A percentile compares a stretch with the other conserved stretches of the same genome.
These are phyloP conservation scores for Drosophila gaucha DNA, from an alignment of 2,888 invertebrate species.

Conservation along the genomic window DNA sequence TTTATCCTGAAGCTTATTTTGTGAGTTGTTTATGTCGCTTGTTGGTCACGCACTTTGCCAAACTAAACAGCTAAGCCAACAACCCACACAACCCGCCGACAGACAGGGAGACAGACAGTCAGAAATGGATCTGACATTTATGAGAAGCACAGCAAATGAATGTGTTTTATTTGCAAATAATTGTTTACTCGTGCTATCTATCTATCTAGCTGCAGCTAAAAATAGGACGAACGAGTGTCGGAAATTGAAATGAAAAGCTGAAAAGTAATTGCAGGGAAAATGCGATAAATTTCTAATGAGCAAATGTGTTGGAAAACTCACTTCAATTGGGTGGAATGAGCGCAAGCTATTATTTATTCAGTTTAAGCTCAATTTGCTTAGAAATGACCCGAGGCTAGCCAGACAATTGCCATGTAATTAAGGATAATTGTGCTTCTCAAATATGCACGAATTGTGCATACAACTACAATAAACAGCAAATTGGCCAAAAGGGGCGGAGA, in stretches of 20 bases:
- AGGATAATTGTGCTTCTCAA: constrained; percentile 60
- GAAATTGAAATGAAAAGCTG: constrained; percentile 5
- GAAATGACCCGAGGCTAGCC: constrained; percentile 2
- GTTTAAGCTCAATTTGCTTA: constrained; percentile 16
- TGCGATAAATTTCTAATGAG: neutral
- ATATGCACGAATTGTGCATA: constrained; percentile 61
- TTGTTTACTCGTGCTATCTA: constrained; percentile 15
- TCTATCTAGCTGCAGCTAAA: constrained; percentile 28
- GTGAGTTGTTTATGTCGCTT: constrained; percentile 12
- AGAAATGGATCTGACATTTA: constrained; percentile 26
- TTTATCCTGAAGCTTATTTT: neutral
- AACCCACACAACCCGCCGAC: constrained; percentile 2
- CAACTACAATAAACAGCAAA: constrained; percentile 57
- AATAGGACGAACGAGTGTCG: constrained; percentile 19
- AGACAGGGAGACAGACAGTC: constrained; percentile 3
- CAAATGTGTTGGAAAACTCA: neutral
- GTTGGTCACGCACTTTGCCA: constrained; percentile 45
- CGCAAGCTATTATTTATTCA: constrained; percentile 5
- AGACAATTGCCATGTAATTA: constrained; percentile 58
- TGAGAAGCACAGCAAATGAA: constrained; percentile 13
- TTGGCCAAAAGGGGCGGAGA: constrained; percentile 46
- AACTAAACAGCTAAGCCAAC: constrained; percentile 22
- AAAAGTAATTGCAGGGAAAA: constrained; percentile 5
- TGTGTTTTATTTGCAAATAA: constrained; percentile 28
- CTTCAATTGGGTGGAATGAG: neutral